These are phyloP conservation scores for Zaprionus camerounensis DNA, from an alignment of 1,140 invertebrate species.

Conservation along the genomic window DNA sequence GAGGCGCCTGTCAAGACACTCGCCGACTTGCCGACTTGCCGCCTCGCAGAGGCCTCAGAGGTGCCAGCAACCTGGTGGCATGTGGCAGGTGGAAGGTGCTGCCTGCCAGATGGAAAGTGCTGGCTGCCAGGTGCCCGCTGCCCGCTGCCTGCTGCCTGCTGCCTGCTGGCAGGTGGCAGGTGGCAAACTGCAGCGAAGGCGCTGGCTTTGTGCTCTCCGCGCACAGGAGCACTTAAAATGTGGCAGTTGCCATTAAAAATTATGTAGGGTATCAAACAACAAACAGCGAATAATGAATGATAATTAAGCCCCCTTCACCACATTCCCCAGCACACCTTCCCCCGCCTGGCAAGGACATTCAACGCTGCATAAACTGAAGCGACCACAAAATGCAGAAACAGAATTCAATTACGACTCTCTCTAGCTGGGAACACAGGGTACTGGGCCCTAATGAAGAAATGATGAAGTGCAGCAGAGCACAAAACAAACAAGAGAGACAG, in stretches of 20 bases:
- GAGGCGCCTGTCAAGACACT: constrained; percentile 34
- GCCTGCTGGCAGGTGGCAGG: not conserved
- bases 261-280: constrained; percentile 50
- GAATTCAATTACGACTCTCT: constrained; percentile 64
- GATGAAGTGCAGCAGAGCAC: constrained; percentile 72
- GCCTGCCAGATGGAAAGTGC: constrained; percentile 17
- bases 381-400: constrained; percentile 73
- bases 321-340: not conserved
- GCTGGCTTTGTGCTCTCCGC: not conserved
- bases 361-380: constrained; percentile 62
- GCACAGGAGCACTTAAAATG: constrained; percentile 59
- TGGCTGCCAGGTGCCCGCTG: not conserved
- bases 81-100: not conserved
- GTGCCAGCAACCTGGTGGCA: constrained; percentile 22
- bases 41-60: constrained; percentile 14
- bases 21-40: not conserved
- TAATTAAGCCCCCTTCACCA: constrained; percentile 54
- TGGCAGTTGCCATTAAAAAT: constrained; percentile 73
- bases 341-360: constrained; percentile 13
- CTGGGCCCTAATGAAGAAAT: constrained; percentile 66
- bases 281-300: constrained; percentile 74
- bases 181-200: not conserved
- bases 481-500: constrained; percentile 18
- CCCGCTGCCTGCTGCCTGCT: not conserved
- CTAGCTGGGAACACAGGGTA: not conserved